A percentile compares a stretch with the other conserved stretches of the same genome.
These are phyloP conservation scores for Stenurella melanura DNA, from an alignment of 2,888 invertebrate genomes.

Conservation along the genomic window DNA sequence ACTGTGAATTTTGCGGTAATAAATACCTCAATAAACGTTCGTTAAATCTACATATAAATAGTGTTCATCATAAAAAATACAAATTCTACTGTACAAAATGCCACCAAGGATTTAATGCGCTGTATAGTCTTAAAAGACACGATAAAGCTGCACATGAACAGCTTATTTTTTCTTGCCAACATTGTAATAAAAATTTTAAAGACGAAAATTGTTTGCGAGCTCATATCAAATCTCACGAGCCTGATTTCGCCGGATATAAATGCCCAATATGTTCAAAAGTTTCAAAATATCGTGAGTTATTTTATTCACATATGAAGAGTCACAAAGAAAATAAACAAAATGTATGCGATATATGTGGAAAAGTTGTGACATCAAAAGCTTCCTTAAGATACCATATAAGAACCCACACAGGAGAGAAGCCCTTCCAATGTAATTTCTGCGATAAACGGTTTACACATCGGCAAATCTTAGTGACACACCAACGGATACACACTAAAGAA, in stretches of 20 bases:
- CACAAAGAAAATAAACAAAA: conserved; percentile 41
- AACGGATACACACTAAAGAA: conserved; percentile 75
- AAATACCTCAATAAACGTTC: conserved; percentile 52
- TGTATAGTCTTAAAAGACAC: conserved; percentile 56
- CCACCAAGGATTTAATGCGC: conserved; percentile 57
- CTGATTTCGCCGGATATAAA: conserved; percentile 48
- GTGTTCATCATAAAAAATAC: conserved; percentile 73
- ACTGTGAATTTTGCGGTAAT: conserved; percentile 57
- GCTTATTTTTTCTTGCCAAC: conserved; percentile 55
- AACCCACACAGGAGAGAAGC: conserved; percentile 68
- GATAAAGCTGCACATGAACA: conserved; percentile 60
- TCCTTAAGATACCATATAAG: conserved; percentile 47
- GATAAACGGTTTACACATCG: conserved; percentile 70
- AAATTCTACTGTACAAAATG: conserved; percentile 62
- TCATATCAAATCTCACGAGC: conserved; percentile 56
- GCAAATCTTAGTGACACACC: conserved; percentile 74
- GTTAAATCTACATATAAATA: conserved; percentile 54
- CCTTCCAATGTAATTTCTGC: conserved; percentile 70
- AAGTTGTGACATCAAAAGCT: conserved; percentile 56
- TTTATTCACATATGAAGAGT: conserved; percentile 48
- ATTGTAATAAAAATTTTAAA: conserved; percentile 61
- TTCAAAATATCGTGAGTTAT: not conserved
- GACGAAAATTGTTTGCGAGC: conserved; percentile 56
- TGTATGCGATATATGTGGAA: conserved; percentile 69
- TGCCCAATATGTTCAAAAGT: conserved; percentile 52